Base-by-base conservation (phyloP, 2,113 vertebrate genomes). In the Nothocercus julius region DNA sequence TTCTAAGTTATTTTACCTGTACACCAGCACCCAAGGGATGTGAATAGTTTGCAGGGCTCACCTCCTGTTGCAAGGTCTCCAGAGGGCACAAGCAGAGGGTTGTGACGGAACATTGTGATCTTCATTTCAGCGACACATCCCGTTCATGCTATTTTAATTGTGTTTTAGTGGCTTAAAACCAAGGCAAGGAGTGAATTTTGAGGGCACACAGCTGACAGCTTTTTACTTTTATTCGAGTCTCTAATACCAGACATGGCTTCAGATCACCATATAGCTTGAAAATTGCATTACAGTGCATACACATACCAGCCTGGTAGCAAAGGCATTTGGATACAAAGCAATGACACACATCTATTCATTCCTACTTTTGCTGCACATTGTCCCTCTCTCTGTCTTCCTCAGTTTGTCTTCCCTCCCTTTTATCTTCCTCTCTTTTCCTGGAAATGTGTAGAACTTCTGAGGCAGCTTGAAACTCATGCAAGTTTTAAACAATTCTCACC, bases 141-240 rank as follows among this genome's bases (percentile, higher is more conserved):
- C 87, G 62, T 66, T 94, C 88, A 27, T 73, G 83, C 62, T 89
- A 82, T 91, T 94, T 96, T 93, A 93, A 97, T 93, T 96, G 94
- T 76, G 77, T 45, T 76, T 90, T 73, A 47, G 66, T 90, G 92
- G 90, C 90, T 66, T 54, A 62, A 25, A 89, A 90, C 76, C 93
- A 94, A 91, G 58, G 58, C 66, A 92, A 89, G 58, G 53, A 96
- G 30, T 34, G 73, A 78, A 84, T 94, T 92, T 73, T 73, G 58
- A 59, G 80, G 92, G 93, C 87, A 97, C 77, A 78, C 93, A n/a
- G 69, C 47, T 94, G 80, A 62, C 69, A 92, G 94, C 38, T 76
- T 93, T 84, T 72, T 75, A 19, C 36, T 76, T 90, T 79, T 62
- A 62, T 75, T 84, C 45, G 34, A 5, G 2, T 62, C 66, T 84